phyloP scores from a whole-genome alignment of 2,888 invertebrate genomes.

The Spodoptera littoralis region DNA sequence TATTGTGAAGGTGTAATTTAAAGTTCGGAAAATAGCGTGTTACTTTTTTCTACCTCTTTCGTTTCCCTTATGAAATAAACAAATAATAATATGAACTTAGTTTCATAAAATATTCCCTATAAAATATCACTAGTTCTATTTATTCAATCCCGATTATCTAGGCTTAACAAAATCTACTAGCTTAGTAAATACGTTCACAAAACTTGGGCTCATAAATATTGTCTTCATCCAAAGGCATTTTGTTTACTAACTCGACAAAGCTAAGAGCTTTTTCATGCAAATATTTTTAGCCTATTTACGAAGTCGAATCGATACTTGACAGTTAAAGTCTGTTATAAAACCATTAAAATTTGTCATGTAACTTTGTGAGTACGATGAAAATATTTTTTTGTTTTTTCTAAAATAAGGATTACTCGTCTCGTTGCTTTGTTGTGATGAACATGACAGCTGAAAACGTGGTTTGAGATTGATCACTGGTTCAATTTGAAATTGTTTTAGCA shows the following conservation, averaged over 20 bases:
- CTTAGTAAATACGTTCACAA: slow-evolving; percentile 36
- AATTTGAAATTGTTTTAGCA: too few species aligned
- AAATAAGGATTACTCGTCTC: too few species aligned
- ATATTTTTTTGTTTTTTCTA: slow-evolving; percentile 27
- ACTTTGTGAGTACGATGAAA: slow-evolving; percentile 37
- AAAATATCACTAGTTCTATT: slow-evolving; percentile 3
- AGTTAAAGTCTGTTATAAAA: slow-evolving; percentile 60
- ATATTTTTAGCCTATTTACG: slow-evolving; percentile 66
- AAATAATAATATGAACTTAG: too few species aligned
- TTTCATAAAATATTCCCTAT: too few species aligned
- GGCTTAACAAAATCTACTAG: slow-evolving; percentile 21
- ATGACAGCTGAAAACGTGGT: too few species aligned
- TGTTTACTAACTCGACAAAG: slow-evolving; percentile 63
- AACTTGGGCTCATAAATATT: slow-evolving; percentile 60
- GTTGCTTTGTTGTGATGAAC: too few species aligned
- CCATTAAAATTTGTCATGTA: slow-evolving; percentile 56
- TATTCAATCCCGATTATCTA: slow-evolving; percentile 32
- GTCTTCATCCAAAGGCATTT: slow-evolving; percentile 59
- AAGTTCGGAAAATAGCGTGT: too few species aligned
- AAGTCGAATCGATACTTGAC: slow-evolving; percentile 66
- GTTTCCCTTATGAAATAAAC: too few species aligned
- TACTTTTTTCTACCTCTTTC: too few species aligned
- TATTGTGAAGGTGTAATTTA: neutral
- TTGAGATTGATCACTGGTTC: too few species aligned
- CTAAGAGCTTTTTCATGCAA: slow-evolving; percentile 69